These are phyloP conservation scores for Drosophila maculinotata DNA, from an alignment of 2,888 invertebrate genomes.

Conservation along the genomic window DNA sequence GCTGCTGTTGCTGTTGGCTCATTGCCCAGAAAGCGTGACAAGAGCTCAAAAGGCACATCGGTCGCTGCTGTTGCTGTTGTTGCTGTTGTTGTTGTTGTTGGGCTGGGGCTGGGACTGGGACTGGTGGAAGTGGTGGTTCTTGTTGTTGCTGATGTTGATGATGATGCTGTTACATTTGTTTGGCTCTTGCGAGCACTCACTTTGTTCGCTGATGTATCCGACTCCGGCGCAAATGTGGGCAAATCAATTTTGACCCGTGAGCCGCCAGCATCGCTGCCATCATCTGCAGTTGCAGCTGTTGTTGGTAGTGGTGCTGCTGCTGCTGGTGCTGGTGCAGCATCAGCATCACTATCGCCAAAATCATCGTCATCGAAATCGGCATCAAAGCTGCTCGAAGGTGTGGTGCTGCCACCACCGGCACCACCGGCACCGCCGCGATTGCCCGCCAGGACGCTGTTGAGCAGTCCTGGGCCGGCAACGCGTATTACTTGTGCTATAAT, in stretches of 20 bases:
- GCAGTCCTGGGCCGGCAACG: constrained; percentile 90
- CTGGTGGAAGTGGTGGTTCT: constrained; percentile 31
- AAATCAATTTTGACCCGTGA: constrained; percentile 88
- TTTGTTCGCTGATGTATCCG: constrained; percentile 54
- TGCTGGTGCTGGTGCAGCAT: constrained; percentile 4
- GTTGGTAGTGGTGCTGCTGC: constrained; percentile 9
- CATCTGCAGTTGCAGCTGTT: constrained; percentile 19
- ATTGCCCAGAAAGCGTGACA: constrained; percentile 47
- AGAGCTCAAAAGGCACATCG: constrained; percentile 20
- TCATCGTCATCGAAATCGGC: constrained; percentile 84
- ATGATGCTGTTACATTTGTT: constrained; percentile 50
- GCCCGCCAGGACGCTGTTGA: constrained; percentile 81
- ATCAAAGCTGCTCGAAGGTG: constrained; percentile 85
- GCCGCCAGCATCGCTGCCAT: constrained; percentile 53
- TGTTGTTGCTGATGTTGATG: constrained; percentile 34
- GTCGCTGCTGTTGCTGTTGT: constrained; percentile 18
- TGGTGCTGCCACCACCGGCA: constrained; percentile 49
- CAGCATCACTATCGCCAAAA: constrained; percentile 48
- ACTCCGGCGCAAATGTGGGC: constrained; percentile 88
- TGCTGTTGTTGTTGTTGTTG: constrained; percentile 26
- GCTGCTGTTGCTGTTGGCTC: constrained; percentile 37
- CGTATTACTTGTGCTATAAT: constrained; percentile 88
- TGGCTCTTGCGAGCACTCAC: constrained; percentile 74
- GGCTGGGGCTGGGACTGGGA: constrained; percentile 41
- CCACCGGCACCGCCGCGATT: constrained; percentile 62